These are phyloP conservation scores for Climacteris rufus DNA, from an alignment of 2,113 vertebrate genomes.

Conservation along the genomic window DNA sequence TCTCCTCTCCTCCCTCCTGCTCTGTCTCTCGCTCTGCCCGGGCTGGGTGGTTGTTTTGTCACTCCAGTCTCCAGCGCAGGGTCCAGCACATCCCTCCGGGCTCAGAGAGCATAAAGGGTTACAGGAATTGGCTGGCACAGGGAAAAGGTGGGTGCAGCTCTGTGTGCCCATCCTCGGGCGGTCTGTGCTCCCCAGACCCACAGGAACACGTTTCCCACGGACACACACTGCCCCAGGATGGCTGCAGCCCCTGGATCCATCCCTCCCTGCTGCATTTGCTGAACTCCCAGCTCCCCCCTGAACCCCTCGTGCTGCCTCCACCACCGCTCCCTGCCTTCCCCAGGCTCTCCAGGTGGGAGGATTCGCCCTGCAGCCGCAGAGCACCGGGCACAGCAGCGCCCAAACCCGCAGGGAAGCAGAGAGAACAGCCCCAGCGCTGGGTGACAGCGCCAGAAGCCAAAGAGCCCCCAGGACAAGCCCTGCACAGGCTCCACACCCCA, in stretches of 20 bases:
- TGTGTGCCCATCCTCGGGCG: not conserved
- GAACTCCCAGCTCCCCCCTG: not conserved
- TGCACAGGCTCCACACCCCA: not conserved
- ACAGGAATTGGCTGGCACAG: rapidly evolving
- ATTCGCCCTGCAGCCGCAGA: not conserved
- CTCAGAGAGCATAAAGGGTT: not conserved
- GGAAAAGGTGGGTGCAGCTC: not conserved
- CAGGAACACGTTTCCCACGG: rapidly evolving
- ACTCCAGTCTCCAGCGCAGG: rapidly evolving
- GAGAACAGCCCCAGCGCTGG: rapidly evolving
- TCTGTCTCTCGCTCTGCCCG: not conserved
- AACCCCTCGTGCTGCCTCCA: not conserved
- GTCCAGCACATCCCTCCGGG: rapidly evolving
- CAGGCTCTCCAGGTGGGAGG: not conserved
- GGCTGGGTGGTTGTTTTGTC: rapidly evolving
- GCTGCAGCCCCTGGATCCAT: not conserved
- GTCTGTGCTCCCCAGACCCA: not conserved
- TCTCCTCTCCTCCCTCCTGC: not conserved
- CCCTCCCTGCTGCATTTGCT: not conserved
- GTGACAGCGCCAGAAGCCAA: not conserved
- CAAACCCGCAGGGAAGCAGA: rapidly evolving
- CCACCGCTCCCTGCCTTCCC: rapidly evolving
- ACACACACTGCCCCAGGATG: rapidly evolving
- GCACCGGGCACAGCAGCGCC: not conserved
- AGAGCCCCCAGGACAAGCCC: not conserved